Conservation (phyloP, 1,140 invertebrate genomes). For the Drosophila tani region DNA sequence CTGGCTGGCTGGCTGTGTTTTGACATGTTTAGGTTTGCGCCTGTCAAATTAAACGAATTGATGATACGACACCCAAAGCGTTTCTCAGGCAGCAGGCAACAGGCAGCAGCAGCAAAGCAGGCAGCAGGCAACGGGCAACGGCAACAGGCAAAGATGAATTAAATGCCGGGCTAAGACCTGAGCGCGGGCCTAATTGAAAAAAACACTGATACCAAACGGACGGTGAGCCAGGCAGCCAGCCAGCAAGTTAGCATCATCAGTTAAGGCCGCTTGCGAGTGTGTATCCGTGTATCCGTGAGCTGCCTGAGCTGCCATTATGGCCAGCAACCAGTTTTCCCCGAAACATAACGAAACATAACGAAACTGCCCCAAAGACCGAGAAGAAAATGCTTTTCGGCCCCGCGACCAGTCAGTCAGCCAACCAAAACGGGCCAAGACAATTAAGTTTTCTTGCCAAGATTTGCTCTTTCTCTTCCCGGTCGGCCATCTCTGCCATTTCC, state of each 20-base stretch:
- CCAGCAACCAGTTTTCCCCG: conserved; percentile 80
- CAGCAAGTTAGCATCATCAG: conserved; percentile 70
- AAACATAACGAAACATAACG: conserved; percentile 73
- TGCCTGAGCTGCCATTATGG: conserved; percentile 71
- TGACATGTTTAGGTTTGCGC: conserved; percentile 85
- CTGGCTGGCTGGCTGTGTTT: conserved; percentile 73
- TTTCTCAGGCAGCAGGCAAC: conserved; percentile 73
- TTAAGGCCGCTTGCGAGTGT: conserved; percentile 27
- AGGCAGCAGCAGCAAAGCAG: conserved; percentile 2
- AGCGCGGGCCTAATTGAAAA: conserved; percentile 81
- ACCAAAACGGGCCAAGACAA: conserved; percentile 82
- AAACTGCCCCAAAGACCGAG: conserved; percentile 66
- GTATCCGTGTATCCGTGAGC: conserved; percentile 47
- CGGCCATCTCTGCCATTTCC: conserved; percentile 19
- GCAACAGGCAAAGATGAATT: conserved; percentile 72
- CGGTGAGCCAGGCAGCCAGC: conserved; percentile 71
- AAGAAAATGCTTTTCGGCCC: conserved; percentile 62
- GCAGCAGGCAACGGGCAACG: conserved; percentile 5
- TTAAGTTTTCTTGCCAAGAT: conserved; percentile 74
- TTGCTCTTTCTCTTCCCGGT: conserved; percentile 26
- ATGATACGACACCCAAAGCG: conserved; percentile 85
- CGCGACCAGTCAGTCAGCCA: conserved; percentile 52
- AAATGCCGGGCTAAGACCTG: conserved; percentile 80
- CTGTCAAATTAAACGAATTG: conserved; percentile 85
- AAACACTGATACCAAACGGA: conserved; percentile 36